Base-by-base conservation (phyloP, 2,113 vertebrate genomes). In the Parus major region DNA sequence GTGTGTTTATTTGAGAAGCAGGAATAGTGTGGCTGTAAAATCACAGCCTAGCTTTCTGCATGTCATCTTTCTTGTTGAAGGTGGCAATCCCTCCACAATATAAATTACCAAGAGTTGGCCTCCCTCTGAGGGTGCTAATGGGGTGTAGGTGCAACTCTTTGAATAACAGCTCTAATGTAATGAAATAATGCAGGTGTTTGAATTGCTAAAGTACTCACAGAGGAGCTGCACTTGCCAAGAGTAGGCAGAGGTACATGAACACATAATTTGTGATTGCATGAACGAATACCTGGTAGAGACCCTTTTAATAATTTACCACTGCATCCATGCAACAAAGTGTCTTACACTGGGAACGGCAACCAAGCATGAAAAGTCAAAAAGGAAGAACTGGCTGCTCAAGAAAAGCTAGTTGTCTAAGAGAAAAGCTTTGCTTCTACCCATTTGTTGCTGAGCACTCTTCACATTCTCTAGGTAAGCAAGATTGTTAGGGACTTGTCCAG, bases 261-360 rank as follows among this genome's bases (percentile, higher is more conserved):
- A 78, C 31, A 15, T 93, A 88, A 92, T 93, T 69, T 92, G 64
- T 92, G 93, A 87, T 39, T 90, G 82, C 76, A 36, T 28, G 64
- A 83, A 68, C 0, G 10, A 71, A 64, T 90, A 86, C 50, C 35
- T 6, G 15, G 72, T 89, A 84, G 47, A 91, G 72, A 75, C 25
- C 25, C 68, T 90, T 93, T 96, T 86, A 96, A 97, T 96, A 95
- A 96, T 97, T 97, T 93, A 96, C 94, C 53, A 66, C 47, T 61
- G 65, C 86, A 61, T 68, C 65, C 61, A 17, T 84, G 80, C 69
- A 81, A 78, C 70, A 25, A 59, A 91, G 44, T 78, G 31, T 71
- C 72, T 90, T 88, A 56, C 16, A 20, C 29, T 57, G 76, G 65
- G 64, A 97, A 82, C 42, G 88, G 94, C 72, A 70, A 68, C 76